A percentile compares a stretch with the other conserved stretches of the same genome.
Evolutionary conservation across 2,113 vertebrate genomes (phyloP).

Genomic region (Tragelaphus strepsiceros): DNA sequence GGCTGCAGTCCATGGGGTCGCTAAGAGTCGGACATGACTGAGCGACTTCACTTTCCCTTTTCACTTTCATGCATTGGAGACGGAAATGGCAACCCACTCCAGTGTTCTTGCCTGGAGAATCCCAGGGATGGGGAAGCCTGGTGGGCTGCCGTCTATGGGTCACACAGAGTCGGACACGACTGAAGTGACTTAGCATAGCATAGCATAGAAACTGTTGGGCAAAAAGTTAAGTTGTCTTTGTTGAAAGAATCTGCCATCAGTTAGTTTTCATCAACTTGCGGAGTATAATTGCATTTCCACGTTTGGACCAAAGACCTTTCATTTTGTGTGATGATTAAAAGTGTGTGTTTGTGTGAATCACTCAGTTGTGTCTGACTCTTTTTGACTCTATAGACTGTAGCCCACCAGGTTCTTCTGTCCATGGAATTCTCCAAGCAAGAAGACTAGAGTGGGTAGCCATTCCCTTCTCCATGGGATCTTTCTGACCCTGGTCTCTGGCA

Average conservation of each 20-base stretch:
- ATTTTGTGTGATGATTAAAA: neutral
- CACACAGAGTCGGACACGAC: too few species aligned
- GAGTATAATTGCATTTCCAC: neutral
- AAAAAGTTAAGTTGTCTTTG: neutral
- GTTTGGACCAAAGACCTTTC: neutral
- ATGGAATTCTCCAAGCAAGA: neutral
- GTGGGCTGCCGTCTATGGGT: too few species aligned
- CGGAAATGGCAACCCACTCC: too few species aligned
- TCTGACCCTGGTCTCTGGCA: neutral
- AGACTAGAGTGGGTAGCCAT: neutral
- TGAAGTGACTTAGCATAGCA: too few species aligned
- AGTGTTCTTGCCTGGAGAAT: too few species aligned
- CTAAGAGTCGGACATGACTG: too few species aligned
- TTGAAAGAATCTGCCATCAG: neutral
- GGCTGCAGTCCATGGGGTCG: too few species aligned
- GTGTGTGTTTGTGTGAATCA: neutral
- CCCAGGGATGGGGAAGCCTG: too few species aligned
- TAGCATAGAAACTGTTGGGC: neutral
- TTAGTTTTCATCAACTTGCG: neutral
- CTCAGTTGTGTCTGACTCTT: neutral
- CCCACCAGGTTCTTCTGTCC: neutral
- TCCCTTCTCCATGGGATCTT: neutral
- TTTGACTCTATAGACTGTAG: neutral
- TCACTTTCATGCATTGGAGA: too few species aligned
- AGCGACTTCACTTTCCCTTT: too few species aligned